Conservation (phyloP, 2,113 vertebrate genomes). For the Steatornis caripensis region DNA sequence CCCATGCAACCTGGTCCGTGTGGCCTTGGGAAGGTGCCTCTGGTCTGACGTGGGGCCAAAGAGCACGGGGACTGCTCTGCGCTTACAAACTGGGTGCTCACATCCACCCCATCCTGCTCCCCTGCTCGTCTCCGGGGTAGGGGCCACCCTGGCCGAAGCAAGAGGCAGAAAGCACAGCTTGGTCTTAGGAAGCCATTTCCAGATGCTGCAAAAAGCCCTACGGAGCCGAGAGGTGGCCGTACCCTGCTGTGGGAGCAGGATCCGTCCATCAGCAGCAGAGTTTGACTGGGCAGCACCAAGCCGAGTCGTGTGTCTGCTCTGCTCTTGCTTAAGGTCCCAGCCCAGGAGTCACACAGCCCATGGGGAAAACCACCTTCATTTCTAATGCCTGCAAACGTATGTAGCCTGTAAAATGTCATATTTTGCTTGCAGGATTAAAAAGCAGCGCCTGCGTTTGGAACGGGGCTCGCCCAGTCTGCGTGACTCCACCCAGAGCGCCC, state of each 20-base stretch:
- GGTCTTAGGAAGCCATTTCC: background rate
- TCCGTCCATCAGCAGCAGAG: background rate
- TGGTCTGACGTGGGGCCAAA: rapidly evolving
- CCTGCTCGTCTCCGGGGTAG: background rate
- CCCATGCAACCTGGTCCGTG: background rate
- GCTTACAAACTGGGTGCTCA: background rate
- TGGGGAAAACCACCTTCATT: background rate
- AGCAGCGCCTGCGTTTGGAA: background rate
- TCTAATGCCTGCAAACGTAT: background rate
- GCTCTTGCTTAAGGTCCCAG: background rate
- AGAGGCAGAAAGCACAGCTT: background rate
- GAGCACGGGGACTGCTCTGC: too few relatives aligned
- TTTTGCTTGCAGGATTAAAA: background rate
- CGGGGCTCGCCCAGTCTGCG: background rate
- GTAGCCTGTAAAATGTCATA: background rate
- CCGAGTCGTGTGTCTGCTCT: background rate
- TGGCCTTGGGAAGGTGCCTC: background rate
- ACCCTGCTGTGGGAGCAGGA: background rate
- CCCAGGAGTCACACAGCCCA: background rate
- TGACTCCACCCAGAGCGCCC: background rate
- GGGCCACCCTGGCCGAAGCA: background rate
- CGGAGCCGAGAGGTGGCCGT: rapidly evolving
- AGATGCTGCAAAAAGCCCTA: background rate
- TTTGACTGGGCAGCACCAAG: background rate
- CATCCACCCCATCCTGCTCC: rapidly evolving